Evolutionary conservation across 2,113 vertebrate genomes (phyloP).

Genomic region (Neopipo cinnamomea): DNA sequence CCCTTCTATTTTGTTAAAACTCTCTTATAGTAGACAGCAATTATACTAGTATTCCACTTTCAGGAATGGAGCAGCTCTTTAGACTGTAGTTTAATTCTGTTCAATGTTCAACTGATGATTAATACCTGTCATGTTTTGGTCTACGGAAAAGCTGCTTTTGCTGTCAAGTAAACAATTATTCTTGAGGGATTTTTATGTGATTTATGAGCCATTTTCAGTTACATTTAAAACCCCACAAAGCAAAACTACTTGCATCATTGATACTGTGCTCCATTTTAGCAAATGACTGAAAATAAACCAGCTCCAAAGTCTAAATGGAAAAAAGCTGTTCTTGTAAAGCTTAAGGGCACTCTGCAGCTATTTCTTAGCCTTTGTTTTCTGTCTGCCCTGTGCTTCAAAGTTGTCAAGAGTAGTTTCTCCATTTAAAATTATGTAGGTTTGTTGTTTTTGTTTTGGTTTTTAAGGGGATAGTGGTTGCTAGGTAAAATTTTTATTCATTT

Average conservation of each 20-base stretch:
- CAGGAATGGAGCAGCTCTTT: not conserved
- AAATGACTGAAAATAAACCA: not conserved
- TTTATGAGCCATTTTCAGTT: not conserved
- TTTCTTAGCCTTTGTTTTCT: not conserved
- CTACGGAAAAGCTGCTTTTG: not conserved
- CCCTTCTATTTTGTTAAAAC: not conserved
- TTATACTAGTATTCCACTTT: not conserved
- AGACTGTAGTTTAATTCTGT: not conserved
- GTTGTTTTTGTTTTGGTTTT: not conserved
- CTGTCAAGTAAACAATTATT: not conserved
- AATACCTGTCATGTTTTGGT: not conserved
- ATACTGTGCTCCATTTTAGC: not conserved
- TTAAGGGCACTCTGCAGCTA: not conserved
- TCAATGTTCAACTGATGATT: not conserved
- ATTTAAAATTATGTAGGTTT: not conserved
- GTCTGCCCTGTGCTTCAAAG: not conserved
- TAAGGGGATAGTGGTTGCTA: not conserved
- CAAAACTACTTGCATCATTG: not conserved
- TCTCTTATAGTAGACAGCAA: not conserved
- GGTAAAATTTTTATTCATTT: not conserved
- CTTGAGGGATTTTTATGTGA: not conserved
- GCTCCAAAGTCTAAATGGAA: not conserved
- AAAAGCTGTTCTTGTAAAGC: not conserved
- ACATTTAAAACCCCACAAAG: not conserved
- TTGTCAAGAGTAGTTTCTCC: not conserved